Conservation (phyloP, 2,797 vertebrate genomes). For the Hippocampus kuda region DNA sequence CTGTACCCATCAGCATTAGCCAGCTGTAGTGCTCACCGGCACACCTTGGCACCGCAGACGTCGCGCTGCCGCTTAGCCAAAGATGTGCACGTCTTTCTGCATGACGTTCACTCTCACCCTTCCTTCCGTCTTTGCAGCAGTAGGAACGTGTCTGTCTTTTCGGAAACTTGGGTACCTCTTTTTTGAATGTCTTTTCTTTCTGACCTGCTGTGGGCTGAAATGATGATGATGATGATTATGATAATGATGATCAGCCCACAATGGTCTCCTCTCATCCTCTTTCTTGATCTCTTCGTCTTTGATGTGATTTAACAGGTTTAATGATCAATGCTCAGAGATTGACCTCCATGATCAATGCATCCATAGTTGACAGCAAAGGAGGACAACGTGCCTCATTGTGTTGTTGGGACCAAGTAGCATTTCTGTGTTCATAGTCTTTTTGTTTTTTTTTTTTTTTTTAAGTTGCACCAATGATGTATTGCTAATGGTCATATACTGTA, state of each 20-base stretch:
- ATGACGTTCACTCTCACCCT: constrained; percentile 35
- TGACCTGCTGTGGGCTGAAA: constrained; percentile 34
- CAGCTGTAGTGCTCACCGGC: constrained; percentile 29
- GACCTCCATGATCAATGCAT: constrained; percentile 51
- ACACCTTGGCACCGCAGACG: constrained; percentile 34
- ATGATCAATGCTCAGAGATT: constrained; percentile 45
- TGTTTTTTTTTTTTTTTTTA: constrained; percentile 33
- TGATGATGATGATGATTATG: constrained; percentile 14
- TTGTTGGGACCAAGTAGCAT: constrained; percentile 17
- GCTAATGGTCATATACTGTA: constrained; percentile 25
- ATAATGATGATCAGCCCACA: constrained; percentile 20
- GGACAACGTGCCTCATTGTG: constrained; percentile 16
- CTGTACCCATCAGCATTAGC: constrained; percentile 40
- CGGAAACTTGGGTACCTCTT: constrained; percentile 24
- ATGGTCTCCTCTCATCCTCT: constrained; percentile 28
- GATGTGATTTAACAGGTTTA: constrained; percentile 51
- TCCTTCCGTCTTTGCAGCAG: constrained; percentile 18
- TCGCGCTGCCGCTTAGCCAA: constrained; percentile 52
- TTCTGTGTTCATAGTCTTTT: constrained; percentile 19
- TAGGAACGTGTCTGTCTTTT: constrained; percentile 20
- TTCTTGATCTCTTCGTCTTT: constrained; percentile 46
- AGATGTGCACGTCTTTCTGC: constrained; percentile 52
- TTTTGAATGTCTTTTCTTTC: constrained; percentile 24
- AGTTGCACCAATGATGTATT: constrained; percentile 47
- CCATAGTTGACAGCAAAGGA: constrained; percentile 30